phyloP scores from a whole-genome alignment of 2,113 vertebrate species.

The Callospermophilus lateralis region DNA sequence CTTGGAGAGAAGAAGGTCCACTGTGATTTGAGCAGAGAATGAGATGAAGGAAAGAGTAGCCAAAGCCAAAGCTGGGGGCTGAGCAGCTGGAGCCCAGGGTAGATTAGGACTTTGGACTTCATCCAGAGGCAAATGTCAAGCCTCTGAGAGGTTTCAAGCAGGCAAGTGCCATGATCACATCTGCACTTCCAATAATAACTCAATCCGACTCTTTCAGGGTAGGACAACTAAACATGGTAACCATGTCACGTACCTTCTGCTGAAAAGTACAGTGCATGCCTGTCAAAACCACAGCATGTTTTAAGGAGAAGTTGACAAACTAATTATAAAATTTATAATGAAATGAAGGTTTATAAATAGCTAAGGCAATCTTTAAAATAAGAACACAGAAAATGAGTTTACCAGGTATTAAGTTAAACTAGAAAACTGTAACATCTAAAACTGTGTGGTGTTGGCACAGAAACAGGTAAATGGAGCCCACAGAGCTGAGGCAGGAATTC shows the following conservation, averaged over 20 bases:
- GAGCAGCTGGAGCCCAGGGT: neutral
- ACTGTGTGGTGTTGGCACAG: neutral
- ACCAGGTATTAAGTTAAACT: neutral
- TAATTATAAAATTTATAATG: neutral
- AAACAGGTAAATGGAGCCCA: neutral
- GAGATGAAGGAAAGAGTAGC: neutral
- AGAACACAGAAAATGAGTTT: neutral
- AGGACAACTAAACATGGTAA: neutral
- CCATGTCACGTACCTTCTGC: neutral
- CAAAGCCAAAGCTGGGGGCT: neutral
- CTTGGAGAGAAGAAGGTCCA: neutral
- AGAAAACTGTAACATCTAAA: neutral
- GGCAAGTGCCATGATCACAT: neutral
- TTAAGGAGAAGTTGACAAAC: neutral
- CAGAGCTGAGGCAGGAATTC: neutral
- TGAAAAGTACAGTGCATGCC: neutral
- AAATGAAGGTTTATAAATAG: neutral
- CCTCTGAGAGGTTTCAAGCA: neutral
- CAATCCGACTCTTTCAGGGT: neutral
- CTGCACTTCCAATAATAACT: neutral
- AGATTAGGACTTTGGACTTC: neutral
- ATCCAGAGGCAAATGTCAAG: neutral
- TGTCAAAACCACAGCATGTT: neutral
- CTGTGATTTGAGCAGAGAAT: neutral
- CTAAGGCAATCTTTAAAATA: constrained; percentile 30